These are phyloP conservation scores for Bothrops jararaca DNA, from an alignment of 2,113 vertebrate species.

Conservation along the genomic window DNA sequence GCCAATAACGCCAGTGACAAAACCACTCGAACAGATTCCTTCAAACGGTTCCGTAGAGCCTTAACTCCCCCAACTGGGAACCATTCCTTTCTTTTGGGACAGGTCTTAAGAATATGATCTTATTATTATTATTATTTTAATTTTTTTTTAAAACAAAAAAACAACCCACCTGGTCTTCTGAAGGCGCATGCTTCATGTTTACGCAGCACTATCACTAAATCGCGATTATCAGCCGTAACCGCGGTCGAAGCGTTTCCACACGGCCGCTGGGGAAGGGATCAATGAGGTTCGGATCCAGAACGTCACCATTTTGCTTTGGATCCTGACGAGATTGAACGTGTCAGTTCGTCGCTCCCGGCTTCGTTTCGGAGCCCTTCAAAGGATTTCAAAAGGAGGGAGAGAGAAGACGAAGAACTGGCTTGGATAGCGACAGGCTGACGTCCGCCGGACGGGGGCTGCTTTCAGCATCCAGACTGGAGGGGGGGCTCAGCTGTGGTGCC, in stretches of 20 bases:
- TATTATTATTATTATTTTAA: no score
- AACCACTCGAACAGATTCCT: background rate
- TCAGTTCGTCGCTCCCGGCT: no score
- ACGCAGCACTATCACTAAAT: background rate
- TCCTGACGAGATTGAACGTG: no score
- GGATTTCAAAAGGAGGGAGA: no score
- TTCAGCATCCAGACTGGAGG: background rate
- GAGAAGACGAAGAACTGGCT: background rate
- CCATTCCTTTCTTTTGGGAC: background rate
- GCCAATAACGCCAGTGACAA: background rate
- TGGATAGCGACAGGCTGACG: background rate
- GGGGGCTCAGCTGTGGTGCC: no score
- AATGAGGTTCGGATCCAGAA: background rate
- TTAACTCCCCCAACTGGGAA: background rate
- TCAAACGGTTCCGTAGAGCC: background rate
- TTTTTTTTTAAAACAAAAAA: background rate
- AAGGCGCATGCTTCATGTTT: background rate
- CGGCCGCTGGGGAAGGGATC: background rate
- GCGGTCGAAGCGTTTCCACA: no score
- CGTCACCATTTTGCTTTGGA: no score
- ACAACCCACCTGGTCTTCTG: background rate
- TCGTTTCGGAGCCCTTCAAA: no score
- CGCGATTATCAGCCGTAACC: background rate
- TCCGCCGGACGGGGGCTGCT: background rate
- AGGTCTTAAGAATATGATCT: background rate